These are phyloP conservation scores for Apaloderma vittatum DNA, from an alignment of 2,113 vertebrate species.

Conservation along the genomic window DNA sequence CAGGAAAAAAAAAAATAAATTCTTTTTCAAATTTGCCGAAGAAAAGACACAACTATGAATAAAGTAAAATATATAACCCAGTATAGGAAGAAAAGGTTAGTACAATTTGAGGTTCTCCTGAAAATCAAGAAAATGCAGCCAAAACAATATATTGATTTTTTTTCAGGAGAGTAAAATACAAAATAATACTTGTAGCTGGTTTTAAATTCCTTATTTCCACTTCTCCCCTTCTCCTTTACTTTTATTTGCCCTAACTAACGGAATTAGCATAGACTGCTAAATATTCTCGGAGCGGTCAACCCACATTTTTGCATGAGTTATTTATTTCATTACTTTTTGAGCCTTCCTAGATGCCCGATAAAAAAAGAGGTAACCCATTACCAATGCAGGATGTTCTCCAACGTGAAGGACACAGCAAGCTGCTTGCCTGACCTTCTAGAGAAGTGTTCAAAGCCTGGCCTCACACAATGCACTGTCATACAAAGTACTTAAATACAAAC, in stretches of 20 bases:
- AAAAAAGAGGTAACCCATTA: not conserved
- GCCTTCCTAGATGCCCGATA: not conserved
- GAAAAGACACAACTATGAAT: not conserved
- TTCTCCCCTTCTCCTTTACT: not conserved
- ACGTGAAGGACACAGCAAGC: not conserved
- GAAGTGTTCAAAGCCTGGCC: not conserved
- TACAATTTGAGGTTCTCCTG: not conserved
- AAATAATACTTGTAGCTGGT: not conserved
- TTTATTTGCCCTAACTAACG: fast-evolving
- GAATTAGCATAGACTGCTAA: not conserved
- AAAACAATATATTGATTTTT: not conserved
- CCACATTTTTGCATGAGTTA: not conserved
- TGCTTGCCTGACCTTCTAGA: not conserved
- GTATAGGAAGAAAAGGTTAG: not conserved
- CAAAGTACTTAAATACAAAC: not conserved
- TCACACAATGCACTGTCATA: not conserved
- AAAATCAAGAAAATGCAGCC: not conserved
- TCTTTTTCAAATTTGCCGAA: not conserved
- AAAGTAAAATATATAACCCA: not conserved
- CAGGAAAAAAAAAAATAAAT: not conserved
- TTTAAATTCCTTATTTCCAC: not conserved
- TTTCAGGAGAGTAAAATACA: not conserved
- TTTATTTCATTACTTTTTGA: not conserved
- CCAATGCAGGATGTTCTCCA: not conserved
- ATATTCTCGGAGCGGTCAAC: not conserved